Conservation (phyloP, 2,888 invertebrate species). For the Tupiocoris notatus region DNA sequence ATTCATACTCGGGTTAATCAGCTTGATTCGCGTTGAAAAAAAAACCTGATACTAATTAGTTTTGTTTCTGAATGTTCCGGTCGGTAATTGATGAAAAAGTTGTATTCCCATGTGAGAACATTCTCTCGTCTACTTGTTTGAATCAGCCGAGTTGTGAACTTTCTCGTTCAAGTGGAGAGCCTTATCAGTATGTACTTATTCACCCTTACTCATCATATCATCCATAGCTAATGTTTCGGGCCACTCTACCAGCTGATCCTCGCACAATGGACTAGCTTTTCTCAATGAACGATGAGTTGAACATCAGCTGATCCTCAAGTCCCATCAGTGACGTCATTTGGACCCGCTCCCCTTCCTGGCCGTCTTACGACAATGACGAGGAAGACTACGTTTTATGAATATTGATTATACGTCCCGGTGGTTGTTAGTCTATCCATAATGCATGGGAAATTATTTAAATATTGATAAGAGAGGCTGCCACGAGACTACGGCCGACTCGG, state of each 20-base stretch:
- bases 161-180: background rate
- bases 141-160: background rate
- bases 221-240: background rate
- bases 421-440: background rate
- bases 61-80: too few relatives aligned
- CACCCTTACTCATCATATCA: background rate
- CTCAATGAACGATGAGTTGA: background rate
- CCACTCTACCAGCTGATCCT: background rate
- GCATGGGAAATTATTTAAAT: background rate
- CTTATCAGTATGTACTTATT: background rate
- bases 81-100: too few relatives aligned
- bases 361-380: background rate
- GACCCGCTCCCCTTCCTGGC: too few relatives aligned
- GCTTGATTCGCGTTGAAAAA: too few relatives aligned
- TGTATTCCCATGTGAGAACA: too few relatives aligned
- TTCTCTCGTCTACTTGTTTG: too few relatives aligned
- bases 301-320: background rate
- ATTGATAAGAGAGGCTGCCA: background rate
- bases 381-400: background rate
- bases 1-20: too few relatives aligned
- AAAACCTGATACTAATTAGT: too few relatives aligned
- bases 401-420: background rate
- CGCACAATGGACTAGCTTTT: background rate
- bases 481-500: background rate
- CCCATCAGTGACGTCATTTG: background rate